phyloP scores from a whole-genome alignment of 2,797 vertebrate genomes.

The Oreochromis grahami region DNA sequence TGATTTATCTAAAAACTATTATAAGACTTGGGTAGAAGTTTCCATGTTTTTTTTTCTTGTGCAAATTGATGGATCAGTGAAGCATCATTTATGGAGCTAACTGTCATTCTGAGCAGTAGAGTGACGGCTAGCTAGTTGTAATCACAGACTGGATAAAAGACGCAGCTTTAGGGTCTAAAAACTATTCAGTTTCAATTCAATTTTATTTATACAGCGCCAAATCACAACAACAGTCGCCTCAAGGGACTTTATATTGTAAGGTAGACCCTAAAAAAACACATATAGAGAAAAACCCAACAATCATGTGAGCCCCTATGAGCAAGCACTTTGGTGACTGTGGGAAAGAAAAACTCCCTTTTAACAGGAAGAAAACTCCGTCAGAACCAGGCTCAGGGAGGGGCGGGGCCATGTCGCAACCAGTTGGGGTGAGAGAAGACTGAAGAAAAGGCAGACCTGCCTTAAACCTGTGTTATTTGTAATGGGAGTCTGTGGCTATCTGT shows the following conservation, averaged over 20 bases:
- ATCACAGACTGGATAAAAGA: not conserved
- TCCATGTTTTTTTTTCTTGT: not conserved
- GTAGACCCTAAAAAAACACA: not conserved
- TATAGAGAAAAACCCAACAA: not conserved
- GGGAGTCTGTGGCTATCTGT: not conserved
- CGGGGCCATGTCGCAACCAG: not conserved
- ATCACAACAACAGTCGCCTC: not conserved
- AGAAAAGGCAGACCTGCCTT: not conserved
- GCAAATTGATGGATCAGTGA: not conserved
- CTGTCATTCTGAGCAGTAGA: not conserved
- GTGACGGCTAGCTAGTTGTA: not conserved
- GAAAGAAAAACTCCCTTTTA: not conserved
- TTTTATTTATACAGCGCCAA: accelerated
- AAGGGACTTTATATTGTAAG: not conserved
- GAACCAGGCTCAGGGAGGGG: not conserved
- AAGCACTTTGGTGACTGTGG: not conserved
- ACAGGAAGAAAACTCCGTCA: accelerated
- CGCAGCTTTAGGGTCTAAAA: not conserved
- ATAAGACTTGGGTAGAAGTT: not conserved
- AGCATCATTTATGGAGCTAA: not conserved
- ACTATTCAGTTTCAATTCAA: accelerated
- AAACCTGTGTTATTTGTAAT: not conserved
- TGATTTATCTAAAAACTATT: not conserved
- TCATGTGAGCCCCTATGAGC: accelerated
- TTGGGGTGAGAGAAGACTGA: not conserved